Conservation (phyloP, 2,113 vertebrate genomes). For the Sceloporus undulatus region DNA sequence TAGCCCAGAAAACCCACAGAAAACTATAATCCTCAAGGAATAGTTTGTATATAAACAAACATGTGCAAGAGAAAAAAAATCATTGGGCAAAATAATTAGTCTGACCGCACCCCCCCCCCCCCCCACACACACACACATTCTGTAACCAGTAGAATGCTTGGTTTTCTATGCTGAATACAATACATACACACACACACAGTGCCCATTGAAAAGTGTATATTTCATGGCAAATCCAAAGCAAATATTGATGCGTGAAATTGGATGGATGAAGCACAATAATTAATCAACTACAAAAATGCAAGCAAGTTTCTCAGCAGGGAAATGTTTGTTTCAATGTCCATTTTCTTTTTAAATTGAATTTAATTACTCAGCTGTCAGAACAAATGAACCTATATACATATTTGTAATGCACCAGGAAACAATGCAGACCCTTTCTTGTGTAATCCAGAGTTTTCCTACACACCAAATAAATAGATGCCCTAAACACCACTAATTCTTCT, state of each 20-base stretch:
- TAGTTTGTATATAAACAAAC: conserved; percentile 67
- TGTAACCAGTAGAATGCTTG: background rate
- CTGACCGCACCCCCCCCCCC: too few species aligned
- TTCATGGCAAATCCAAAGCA: background rate
- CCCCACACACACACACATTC: too few species aligned
- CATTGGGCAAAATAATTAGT: too few species aligned
- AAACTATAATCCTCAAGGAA: conserved; percentile 45
- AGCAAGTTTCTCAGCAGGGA: background rate
- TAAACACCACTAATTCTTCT: too few species aligned
- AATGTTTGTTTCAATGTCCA: background rate
- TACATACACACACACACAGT: too few species aligned
- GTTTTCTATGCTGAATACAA: background rate
- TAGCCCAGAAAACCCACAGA: too few species aligned
- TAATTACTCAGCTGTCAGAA: background rate
- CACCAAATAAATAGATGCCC: background rate
- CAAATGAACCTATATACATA: background rate
- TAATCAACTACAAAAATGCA: background rate
- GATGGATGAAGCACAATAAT: background rate
- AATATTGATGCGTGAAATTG: background rate
- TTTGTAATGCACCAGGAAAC: background rate
- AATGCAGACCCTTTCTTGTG: background rate
- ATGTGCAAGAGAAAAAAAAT: background rate
- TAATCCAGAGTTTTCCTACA: background rate
- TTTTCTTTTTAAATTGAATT: background rate
- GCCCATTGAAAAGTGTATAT: background rate